Conservation (phyloP, 2,797 vertebrate species). For the Lagodon rhomboides region DNA sequence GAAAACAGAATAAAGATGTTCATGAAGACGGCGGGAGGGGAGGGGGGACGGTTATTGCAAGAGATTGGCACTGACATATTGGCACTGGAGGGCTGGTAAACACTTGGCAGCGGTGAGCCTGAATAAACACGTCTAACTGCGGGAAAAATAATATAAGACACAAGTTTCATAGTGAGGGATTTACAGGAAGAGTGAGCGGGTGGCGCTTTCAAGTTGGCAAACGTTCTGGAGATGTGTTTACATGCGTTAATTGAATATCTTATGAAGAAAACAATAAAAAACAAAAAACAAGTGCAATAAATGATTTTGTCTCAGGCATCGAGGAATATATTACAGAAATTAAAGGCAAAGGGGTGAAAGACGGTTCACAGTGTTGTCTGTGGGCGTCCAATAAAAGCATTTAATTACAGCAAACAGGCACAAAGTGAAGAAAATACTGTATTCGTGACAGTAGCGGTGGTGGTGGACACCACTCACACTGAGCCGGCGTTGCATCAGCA, state of each 20-base stretch:
- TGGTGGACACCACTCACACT: background rate
- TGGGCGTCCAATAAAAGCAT: slow-evolving; percentile 36
- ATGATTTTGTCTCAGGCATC: slow-evolving; percentile 13
- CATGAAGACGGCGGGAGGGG: slow-evolving; percentile 25
- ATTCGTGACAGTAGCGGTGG: background rate
- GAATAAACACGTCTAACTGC: slow-evolving; percentile 49
- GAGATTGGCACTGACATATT: slow-evolving; percentile 45
- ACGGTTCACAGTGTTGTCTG: slow-evolving; percentile 1
- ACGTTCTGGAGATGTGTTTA: slow-evolving; percentile 10
- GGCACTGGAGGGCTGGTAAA: slow-evolving; percentile 35
- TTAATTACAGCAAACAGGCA: slow-evolving; percentile 45
- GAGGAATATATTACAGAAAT: slow-evolving; percentile 22
- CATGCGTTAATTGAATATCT: slow-evolving; percentile 42
- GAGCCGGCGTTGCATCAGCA: slow-evolving; percentile 29
- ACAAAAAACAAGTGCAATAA: slow-evolving; percentile 29
- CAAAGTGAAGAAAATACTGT: slow-evolving; percentile 17
- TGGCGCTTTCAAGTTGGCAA: slow-evolving; percentile 29
- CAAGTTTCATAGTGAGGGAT: slow-evolving; percentile 19
- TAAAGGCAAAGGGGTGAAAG: background rate
- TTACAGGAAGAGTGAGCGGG: slow-evolving; percentile 3
- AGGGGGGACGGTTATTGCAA: slow-evolving; percentile 1
- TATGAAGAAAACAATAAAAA: slow-evolving; percentile 43
- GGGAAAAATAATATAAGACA: slow-evolving; percentile 30
- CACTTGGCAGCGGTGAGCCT: slow-evolving; percentile 42
- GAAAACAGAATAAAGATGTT: slow-evolving; percentile 45